Base-by-base conservation (phyloP, 2,113 vertebrate genomes). In the Brachypodius melanocephalos region DNA sequence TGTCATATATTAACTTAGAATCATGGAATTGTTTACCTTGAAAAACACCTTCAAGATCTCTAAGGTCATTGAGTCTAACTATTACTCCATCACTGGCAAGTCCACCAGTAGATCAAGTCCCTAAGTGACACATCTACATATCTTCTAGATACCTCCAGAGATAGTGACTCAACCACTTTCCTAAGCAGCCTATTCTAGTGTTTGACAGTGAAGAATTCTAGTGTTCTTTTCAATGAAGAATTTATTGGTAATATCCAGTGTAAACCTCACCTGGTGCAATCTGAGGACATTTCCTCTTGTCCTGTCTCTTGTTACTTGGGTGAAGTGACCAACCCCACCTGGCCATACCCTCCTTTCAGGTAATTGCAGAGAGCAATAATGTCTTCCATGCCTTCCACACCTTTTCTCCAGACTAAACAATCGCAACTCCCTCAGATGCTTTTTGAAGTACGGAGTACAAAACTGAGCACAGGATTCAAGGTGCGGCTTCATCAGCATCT, bases 401-500 rank as follows among this genome's bases (percentile, higher is more conserved):
- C 4, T 62, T 42, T 74, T 38, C 40, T 43, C 34, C 19, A 55
- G 61, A 43, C 18, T 49, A 55, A 80, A 74, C 9, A 62, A 49
- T 55, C 16, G 12, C 48, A 55, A 17, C 12, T 74, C 4, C 11
- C 11, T 86, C 28, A 68, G 54, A n/a, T 20, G 10, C 14, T 69
- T 62, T 55, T 55, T 74, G 19, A 24, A 36, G 31, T 15, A 34
- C 0, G 0, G 16, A 18, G 6, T 24, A 28, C 42, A 49, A 73
- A 74, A 74, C 40, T 49, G 42, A 74, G 15, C 26, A 29, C 9
- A 20, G 19, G 15, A 54, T 36, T 74, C 8, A 22, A 73, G 31
- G 6, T 28, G 26, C 0, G 0, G 12, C 14, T 17, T 48, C 26
- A 36, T 14, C 18, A 67, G 22, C 9, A 17, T 13, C 8, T 12